A percentile compares a stretch with the other conserved stretches of the same genome.
phyloP scores from a whole-genome alignment of 2,888 invertebrate genomes.

The Drosophila anomelani region DNA sequence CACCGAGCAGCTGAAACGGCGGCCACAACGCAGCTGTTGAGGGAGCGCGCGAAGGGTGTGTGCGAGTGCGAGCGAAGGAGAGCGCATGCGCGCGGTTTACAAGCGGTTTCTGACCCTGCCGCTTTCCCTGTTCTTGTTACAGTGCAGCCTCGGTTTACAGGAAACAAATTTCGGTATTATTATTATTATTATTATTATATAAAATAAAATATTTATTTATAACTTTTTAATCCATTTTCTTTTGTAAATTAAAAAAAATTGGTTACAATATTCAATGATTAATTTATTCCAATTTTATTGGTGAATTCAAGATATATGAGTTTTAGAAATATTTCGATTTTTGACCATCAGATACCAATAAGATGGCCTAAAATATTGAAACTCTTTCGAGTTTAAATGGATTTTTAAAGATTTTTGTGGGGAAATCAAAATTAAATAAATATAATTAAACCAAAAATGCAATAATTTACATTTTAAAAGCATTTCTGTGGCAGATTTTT shows the following conservation, averaged over 20 bases:
- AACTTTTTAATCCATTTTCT: too few species aligned
- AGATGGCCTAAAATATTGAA: too few species aligned
- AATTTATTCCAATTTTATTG: not conserved
- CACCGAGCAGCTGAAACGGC: conserved; percentile 35
- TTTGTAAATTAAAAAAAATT: not conserved
- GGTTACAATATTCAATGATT: not conserved
- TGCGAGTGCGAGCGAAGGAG: conserved; percentile 19
- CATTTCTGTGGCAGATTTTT: too few species aligned
- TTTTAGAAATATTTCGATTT: not conserved
- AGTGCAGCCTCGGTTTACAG: not conserved
- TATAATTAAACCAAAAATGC: too few species aligned
- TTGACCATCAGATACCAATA: not conserved
- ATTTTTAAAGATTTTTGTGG: too few species aligned
- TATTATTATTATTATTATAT: too few species aligned
- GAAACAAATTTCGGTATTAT: too few species aligned
- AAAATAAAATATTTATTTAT: too few species aligned
- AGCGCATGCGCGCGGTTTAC: conserved; percentile 72
- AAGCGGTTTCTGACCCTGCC: conserved; percentile 41
- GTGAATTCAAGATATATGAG: not conserved
- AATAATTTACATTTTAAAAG: too few species aligned
- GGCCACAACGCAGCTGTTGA: conserved; percentile 58
- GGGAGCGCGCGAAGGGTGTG: conserved; percentile 9
- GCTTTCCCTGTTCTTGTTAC: conserved; percentile 38
- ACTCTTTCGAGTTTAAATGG: too few species aligned
- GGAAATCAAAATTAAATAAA: too few species aligned